Percentiles rank a stretch among this genome's conserved stretches.
phyloP scores from a whole-genome alignment of 2,113 vertebrate species.

The Rhea americana region DNA sequence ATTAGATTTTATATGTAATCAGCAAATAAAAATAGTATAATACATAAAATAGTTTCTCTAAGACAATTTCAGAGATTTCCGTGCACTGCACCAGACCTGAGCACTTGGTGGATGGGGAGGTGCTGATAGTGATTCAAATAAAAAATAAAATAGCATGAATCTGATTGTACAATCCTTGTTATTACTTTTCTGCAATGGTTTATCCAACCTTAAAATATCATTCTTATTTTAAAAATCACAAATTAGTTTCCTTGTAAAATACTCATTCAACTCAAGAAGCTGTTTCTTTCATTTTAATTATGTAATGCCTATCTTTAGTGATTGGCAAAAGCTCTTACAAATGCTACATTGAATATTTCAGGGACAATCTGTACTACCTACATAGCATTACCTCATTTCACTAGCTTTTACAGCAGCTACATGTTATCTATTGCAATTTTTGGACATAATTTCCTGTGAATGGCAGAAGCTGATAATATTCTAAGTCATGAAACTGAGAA shows the following conservation, averaged over 20 bases:
- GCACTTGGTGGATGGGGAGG: neutral
- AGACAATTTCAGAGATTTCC: neutral
- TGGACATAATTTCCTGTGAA: constrained; percentile 66
- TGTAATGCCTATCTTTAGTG: constrained; percentile 52
- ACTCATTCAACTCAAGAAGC: neutral
- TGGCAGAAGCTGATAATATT: constrained; percentile 50
- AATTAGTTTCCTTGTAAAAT: constrained; percentile 14
- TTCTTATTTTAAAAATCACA: constrained; percentile 37
- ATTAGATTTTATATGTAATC: neutral
- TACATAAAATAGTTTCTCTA: neutral
- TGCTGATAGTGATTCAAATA: neutral
- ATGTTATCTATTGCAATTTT: constrained; percentile 53
- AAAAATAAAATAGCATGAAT: neutral
- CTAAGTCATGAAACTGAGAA: constrained; percentile 35
- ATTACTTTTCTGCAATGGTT: neutral
- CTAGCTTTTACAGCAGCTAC: constrained; percentile 50
- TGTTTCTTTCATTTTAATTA: constrained; percentile 50
- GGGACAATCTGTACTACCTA: constrained; percentile 52
- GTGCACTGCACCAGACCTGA: accelerated
- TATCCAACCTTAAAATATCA: neutral
- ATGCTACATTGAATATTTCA: constrained; percentile 27
- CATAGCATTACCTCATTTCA: constrained; percentile 63
- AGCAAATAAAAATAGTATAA: neutral
- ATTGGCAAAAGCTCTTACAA: constrained; percentile 58
- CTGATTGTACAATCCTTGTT: neutral